Evolutionary conservation across 2,113 vertebrate species (phyloP).

Genomic region (Neoarius graeffei): DNA sequence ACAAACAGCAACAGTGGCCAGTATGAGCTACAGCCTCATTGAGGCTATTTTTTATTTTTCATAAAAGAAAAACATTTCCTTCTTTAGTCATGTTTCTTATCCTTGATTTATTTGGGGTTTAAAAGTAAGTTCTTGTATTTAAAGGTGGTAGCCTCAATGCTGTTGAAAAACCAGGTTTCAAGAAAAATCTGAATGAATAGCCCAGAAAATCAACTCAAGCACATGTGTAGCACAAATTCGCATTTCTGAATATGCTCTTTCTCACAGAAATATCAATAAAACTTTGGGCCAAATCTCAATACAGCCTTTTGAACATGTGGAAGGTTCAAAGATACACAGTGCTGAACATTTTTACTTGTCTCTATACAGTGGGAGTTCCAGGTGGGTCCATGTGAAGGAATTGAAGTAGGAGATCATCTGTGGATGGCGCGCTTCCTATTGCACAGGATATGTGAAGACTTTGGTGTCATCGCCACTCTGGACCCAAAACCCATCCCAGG

Average conservation of each 20-base stretch:
- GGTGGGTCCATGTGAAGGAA: slow-evolving; percentile 75
- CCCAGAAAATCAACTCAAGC: too few species aligned
- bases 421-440: slow-evolving; percentile 85
- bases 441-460: slow-evolving; percentile 80
- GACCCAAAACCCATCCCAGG: slow-evolving; percentile 80
- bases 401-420: slow-evolving; percentile 83
- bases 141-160: too few species aligned
- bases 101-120: neutral
- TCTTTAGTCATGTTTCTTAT: too few species aligned
- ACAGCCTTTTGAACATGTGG: neutral
- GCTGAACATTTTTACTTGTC: neutral
- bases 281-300: neutral
- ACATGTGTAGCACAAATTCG: too few species aligned
- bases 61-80: too few species aligned
- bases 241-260: neutral
- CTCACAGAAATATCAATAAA: neutral
- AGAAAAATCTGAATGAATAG: too few species aligned
- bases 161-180: too few species aligned
- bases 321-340: neutral
- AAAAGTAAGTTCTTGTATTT: neutral
- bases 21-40: too few species aligned
- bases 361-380: slow-evolving; percentile 79
- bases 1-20: too few species aligned
- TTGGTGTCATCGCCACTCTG: slow-evolving; percentile 71
- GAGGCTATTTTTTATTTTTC: too few species aligned